A percentile compares a stretch with the other conserved stretches of the same genome.
Evolutionary conservation across 2,113 vertebrate species (phyloP).

Genomic region (Peromyscus leucopus): DNA sequence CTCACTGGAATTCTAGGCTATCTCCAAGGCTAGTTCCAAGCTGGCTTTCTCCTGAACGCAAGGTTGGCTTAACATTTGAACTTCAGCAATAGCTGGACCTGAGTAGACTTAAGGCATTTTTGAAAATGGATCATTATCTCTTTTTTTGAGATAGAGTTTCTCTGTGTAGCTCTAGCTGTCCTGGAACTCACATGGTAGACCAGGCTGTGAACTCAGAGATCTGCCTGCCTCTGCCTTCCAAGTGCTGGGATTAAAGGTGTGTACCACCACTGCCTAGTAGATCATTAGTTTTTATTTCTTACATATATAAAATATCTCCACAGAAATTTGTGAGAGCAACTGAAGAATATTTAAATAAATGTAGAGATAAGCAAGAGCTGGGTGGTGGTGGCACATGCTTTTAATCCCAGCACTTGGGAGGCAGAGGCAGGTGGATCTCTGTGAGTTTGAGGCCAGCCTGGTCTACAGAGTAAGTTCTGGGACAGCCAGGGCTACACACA

Average conservation of each 20-base stretch:
- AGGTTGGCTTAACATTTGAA: not conserved
- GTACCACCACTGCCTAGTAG: not conserved
- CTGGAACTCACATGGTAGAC: not conserved
- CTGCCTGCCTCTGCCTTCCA: not conserved
- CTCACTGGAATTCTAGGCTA: not conserved
- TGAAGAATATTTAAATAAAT: not conserved
- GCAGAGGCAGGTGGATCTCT: not conserved
- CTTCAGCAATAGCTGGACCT: not conserved
- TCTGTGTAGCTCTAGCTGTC: not conserved
- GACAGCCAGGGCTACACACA: not conserved
- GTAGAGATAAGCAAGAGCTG: not conserved
- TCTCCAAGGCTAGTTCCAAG: not conserved
- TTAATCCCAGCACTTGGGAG: not conserved
- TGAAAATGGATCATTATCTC: not conserved
- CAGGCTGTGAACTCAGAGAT: not conserved
- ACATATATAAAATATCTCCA: not conserved
- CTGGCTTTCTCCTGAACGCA: not conserved
- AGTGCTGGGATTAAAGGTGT: not conserved
- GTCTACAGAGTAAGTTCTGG: not conserved
- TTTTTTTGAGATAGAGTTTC: not conserved
- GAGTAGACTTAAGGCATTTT: not conserved
- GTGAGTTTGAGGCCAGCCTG: not conserved
- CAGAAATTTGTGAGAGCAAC: not conserved
- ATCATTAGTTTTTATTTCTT: not conserved
- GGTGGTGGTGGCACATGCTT: not conserved